A percentile compares a stretch with the other conserved stretches of the same genome.
These are phyloP conservation scores for Sitta europaea DNA, from an alignment of 2,113 vertebrate genomes.

Conservation along the genomic window DNA sequence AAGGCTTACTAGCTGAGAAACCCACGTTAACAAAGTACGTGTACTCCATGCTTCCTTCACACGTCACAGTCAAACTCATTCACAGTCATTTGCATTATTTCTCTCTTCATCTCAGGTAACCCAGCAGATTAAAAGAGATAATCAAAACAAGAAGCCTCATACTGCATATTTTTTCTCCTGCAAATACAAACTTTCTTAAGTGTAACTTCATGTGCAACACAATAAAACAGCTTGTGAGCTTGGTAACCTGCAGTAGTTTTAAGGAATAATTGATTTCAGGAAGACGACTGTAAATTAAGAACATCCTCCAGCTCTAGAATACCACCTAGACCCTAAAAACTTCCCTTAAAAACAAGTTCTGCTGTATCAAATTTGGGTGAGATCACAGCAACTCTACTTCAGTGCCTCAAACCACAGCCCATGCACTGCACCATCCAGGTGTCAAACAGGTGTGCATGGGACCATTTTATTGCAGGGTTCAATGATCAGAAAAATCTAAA, in stretches of 20 bases:
- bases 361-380: neutral
- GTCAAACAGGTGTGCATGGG: conserved; percentile 32
- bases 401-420: neutral
- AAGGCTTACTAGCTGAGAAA: conserved; percentile 2
- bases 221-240: neutral
- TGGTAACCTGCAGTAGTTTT: neutral
- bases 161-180: neutral
- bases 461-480: conserved; percentile 44
- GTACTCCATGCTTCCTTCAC: neutral
- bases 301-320: neutral
- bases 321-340: neutral
- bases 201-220: neutral
- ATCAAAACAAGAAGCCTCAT: neutral
- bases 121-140: neutral
- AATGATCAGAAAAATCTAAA: conserved; percentile 50
- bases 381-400: neutral
- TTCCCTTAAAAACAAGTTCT: neutral
- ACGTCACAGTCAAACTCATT: neutral
- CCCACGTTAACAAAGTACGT: neutral
- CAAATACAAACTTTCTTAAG: neutral
- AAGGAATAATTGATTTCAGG: neutral
- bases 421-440: neutral
- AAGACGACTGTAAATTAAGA: neutral
- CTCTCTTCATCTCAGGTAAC: conserved; percentile 6
- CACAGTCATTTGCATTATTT: neutral